phyloP scores from a whole-genome alignment of 92 coral and sea anemone genomes.

The Phenganax marumi region DNA sequence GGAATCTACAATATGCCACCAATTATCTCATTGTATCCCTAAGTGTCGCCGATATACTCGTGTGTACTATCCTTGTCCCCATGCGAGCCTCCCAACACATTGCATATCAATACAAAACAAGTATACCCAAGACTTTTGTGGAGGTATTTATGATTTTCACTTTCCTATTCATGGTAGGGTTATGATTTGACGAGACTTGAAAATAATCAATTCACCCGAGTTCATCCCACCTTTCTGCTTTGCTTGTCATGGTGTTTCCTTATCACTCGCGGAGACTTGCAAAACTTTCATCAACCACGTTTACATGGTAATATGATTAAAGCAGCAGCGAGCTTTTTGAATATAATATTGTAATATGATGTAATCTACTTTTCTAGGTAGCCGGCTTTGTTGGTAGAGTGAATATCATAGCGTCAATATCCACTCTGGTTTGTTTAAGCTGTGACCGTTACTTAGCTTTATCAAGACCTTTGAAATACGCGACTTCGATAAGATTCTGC shows the following conservation, averaged over 20 bases:
- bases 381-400: conserved; percentile 88
- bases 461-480: conserved; percentile 67
- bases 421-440: conserved; percentile 77
- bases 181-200: too few relatives aligned
- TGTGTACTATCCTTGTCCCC: conserved; percentile 74
- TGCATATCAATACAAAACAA: conserved; percentile 37
- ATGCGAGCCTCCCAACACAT: conserved; percentile 89
- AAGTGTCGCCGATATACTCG: conserved; percentile 74
- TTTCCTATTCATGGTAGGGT: too few relatives aligned
- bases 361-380: background rate
- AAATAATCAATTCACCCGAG: too few relatives aligned
- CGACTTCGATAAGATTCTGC: conserved; percentile 73
- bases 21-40: conserved; percentile 73
- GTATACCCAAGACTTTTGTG: conserved; percentile 58
- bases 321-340: too few relatives aligned
- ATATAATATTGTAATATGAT: too few relatives aligned
- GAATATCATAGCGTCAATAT: conserved; percentile 81
- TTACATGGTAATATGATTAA: too few relatives aligned
- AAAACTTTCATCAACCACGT: too few relatives aligned
- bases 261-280: too few relatives aligned
- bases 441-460: conserved; percentile 79
- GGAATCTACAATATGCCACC: conserved; percentile 70
- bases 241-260: too few relatives aligned
- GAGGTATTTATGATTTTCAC: background rate
- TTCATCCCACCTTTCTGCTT: too few relatives aligned